These are phyloP conservation scores for Campoletis raptor DNA, from an alignment of 2,888 invertebrate genomes.

Conservation along the genomic window DNA sequence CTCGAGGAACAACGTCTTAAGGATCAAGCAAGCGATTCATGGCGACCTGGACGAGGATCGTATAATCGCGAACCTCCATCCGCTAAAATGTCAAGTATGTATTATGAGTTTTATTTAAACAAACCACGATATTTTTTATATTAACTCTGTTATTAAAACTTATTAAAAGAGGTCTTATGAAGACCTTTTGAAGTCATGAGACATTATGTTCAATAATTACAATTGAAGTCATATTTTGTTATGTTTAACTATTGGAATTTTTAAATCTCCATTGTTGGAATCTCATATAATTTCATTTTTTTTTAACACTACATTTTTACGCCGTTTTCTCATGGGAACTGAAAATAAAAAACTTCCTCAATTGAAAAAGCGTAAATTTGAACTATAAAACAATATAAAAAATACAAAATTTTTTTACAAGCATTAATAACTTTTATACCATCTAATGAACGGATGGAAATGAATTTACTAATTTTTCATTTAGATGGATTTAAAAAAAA, in stretches of 20 bases:
- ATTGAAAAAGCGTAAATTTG: no score
- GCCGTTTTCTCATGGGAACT: no score
- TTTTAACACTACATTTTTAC: no score
- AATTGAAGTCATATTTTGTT: no score
- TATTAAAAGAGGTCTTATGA: neutral
- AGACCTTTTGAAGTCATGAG: no score
- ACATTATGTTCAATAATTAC: no score
- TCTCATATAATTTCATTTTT: no score
- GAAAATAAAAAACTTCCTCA: no score
- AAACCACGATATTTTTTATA: neutral
- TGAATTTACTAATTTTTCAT: neutral
- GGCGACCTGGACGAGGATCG: conserved; percentile 72
- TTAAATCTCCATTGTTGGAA: no score
- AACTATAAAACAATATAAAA: no score
- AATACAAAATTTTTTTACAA: neutral
- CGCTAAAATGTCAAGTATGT: conserved; percentile 46
- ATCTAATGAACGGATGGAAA: neutral
- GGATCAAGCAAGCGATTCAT: conserved; percentile 72
- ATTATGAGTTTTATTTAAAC: neutral
- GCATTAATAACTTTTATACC: neutral
- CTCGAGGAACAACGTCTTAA: conserved; percentile 85
- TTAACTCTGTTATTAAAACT: neutral
- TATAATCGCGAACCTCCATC: conserved; percentile 56
- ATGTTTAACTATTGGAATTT: no score
- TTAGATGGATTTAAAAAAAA: no score